Evolutionary conservation across 2,888 invertebrate genomes (phyloP), one percentile per base, ranked within the genome.

Genomic region (Limulus polyphemus): DNA sequence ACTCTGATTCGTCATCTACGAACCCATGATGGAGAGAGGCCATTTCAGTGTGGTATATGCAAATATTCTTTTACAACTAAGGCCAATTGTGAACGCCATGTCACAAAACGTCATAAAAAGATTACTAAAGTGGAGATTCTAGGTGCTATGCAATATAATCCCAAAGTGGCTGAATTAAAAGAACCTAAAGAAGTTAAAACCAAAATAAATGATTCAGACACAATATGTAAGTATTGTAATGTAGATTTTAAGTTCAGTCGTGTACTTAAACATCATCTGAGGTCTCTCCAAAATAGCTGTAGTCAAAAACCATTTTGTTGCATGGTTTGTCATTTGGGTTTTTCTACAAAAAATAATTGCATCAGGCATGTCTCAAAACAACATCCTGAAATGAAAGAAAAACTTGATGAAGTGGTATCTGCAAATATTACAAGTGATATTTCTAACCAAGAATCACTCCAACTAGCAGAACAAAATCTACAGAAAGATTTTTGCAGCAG

Each of bases 51-150:
- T 74, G 85, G 87, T 0, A 82, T 94, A n/a, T 97, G 97, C 76
- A 90, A 90, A 73, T 94, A 91, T 74, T 93, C 94, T 3, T 97
- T 97, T 76, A 95, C 95, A 47, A 95, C 95, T 0, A 94, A 95
- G 79, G 94, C 95, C 1, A 95, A 97, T 75, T 97, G 97, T 75
- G 95, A 97, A 77, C 81, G 95, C 10, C 95, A 97, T 76, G 81
- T 95, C 71, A 82, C 93, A 68, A 95, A 95, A 75, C 83, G 92
- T 46, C 95, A 95, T 73, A 85, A 87, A 0, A 90, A 90, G 76
- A 83, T 84, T 1, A 86, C 87, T 1, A 82, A 91, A 61, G 90
- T 92, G 70, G 92, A 94, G 70, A 88, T 94, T 0, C 90, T 92
- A 74, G 84, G 85, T 68, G 84, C 88, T 10, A 88, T 94, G 64